Evolutionary conservation across 1,140 invertebrate genomes (phyloP).

Genomic region (Drosophila gunungcola): DNA sequence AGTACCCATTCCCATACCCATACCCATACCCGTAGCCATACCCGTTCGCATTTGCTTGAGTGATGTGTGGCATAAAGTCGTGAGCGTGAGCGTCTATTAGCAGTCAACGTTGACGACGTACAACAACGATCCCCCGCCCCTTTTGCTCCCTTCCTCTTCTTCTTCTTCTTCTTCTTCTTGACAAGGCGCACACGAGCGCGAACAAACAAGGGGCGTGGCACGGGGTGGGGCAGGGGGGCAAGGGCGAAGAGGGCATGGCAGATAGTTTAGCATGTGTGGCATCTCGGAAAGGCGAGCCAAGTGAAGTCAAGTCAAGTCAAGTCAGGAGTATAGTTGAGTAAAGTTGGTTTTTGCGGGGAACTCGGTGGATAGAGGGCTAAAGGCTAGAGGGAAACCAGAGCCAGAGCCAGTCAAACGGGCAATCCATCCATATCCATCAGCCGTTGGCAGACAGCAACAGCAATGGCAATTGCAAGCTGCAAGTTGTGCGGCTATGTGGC

Average conservation of each 20-base stretch:
- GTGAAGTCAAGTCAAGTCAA: conserved; percentile 18
- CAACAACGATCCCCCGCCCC: conserved; percentile 42
- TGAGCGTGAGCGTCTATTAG: conserved; percentile 79
- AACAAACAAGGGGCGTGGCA: conserved; percentile 77
- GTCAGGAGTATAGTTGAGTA: conserved; percentile 23
- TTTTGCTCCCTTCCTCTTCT: neutral
- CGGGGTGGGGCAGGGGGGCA: neutral
- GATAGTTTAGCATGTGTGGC: conserved; percentile 80
- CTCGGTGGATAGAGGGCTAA: conserved; percentile 1
- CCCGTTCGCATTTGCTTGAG: conserved; percentile 9
- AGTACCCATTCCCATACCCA: neutral
- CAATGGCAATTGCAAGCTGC: conserved; percentile 77
- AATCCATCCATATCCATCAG: conserved; percentile 83
- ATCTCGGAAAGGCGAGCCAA: conserved; percentile 54
- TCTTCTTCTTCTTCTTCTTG: conserved; percentile 34
- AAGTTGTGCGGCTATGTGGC: conserved; percentile 62
- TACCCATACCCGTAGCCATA: no score
- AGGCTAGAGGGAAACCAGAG: conserved; percentile 2
- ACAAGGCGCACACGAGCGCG: conserved; percentile 68
- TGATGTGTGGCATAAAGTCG: conserved; percentile 77
- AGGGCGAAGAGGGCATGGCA: conserved; percentile 31
- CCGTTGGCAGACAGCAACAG: conserved; percentile 76
- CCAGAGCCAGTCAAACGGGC: conserved; percentile 72
- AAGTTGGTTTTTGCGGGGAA: conserved; percentile 12
- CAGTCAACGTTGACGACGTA: conserved; percentile 76